Evolutionary conservation across 2,888 invertebrate genomes (phyloP).

Genomic region (Ectemnius lituratus): DNA sequence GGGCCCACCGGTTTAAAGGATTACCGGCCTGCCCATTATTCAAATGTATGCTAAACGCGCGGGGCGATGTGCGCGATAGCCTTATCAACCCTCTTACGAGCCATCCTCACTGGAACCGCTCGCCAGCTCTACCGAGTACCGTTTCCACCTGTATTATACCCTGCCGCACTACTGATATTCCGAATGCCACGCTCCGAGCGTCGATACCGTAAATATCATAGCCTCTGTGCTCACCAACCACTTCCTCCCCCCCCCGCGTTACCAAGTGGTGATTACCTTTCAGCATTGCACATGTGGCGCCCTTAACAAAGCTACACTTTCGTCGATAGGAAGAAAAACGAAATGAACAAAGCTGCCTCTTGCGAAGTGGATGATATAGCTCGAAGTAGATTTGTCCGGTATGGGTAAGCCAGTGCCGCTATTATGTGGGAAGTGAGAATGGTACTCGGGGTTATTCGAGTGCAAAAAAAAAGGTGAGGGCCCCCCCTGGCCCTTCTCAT

Average conservation of each 20-base stretch:
- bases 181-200: slow-evolving; percentile 14
- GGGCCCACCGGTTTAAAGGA: slow-evolving; percentile 76
- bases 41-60: slow-evolving; percentile 78
- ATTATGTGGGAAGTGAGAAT: slow-evolving; percentile 45
- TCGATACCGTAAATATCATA: slow-evolving; percentile 37
- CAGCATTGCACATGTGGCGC: neutral
- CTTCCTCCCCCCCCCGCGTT: neutral
- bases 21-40: slow-evolving; percentile 77
- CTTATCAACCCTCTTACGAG: slow-evolving; percentile 75
- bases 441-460: slow-evolving; percentile 7
- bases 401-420: neutral
- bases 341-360: too few relatives aligned
- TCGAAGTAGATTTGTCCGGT: neutral
- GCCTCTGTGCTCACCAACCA: neutral
- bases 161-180: slow-evolving; percentile 45
- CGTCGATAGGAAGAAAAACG: too few relatives aligned
- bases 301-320: too few relatives aligned
- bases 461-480: slow-evolving; percentile 39
- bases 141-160: slow-evolving; percentile 52
- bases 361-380: too few relatives aligned
- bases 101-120: slow-evolving; percentile 45
- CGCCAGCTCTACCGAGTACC: slow-evolving; percentile 24
- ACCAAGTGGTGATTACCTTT: neutral
- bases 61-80: slow-evolving; percentile 74
- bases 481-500: neutral